These are phyloP conservation scores for Ptilodon capucinus DNA, from an alignment of 2,888 invertebrate species.

Conservation along the genomic window DNA sequence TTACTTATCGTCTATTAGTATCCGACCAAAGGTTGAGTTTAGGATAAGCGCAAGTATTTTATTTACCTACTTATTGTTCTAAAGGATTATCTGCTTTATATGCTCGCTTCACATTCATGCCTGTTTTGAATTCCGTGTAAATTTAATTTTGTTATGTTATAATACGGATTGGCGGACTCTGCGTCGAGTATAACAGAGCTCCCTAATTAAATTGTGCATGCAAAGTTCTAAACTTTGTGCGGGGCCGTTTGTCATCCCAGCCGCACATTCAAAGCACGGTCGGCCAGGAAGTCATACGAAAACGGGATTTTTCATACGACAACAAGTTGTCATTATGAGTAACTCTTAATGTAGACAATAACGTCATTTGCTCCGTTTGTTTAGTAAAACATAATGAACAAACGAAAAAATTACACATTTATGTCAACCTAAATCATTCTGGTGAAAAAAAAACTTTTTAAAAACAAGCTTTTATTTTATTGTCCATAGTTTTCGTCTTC, in stretches of 20 bases:
- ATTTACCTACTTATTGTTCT: background rate
- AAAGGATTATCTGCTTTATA: background rate
- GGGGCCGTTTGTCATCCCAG: conserved; percentile 26
- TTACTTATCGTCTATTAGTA: no score
- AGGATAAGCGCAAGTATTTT: no score
- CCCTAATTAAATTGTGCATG: conserved; percentile 38
- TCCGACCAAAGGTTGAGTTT: no score
- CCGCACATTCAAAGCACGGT: conserved; percentile 12
- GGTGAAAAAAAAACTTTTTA: no score
- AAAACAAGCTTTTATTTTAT: no score
- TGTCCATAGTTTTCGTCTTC: no score
- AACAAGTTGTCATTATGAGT: background rate
- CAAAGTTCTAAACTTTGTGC: conserved; percentile 29
- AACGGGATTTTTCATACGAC: conserved; percentile 27
- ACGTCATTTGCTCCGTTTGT: conserved; percentile 10
- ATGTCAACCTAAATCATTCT: no score
- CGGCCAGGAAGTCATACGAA: conserved; percentile 20
- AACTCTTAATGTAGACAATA: conserved; percentile 26
- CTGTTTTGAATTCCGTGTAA: background rate
- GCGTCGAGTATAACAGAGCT: conserved; percentile 19
- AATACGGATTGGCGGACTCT: conserved; percentile 20
- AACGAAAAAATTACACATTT: background rate
- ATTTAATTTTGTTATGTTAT: conserved; percentile 8
- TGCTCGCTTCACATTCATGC: background rate
- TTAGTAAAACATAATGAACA: background rate